Evolutionary conservation across 2,797 vertebrate genomes (phyloP), one percentile per base, ranked within the genome.

Genomic region (Dallia pectoralis): DNA sequence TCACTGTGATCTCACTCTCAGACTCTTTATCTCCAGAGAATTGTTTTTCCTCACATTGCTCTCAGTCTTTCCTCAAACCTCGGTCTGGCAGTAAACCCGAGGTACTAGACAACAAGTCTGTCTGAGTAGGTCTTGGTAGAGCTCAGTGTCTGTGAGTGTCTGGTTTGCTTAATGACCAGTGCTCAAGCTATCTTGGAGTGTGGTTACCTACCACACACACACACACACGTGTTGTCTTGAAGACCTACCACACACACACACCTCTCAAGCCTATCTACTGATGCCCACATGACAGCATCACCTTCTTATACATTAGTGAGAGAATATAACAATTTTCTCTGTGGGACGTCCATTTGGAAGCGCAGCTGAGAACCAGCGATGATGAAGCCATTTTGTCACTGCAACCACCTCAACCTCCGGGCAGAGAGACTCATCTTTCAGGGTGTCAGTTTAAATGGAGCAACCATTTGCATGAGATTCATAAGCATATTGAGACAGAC

Each of bases 311-410:
- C 18, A 74, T 86, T 79, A 81, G 84, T 73, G 77, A 74, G 32
- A 76, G 66, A 82, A 82, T 77, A 84, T 84, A 84, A 85, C 88
- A 67, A 83, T 88, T 84, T 87, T 83, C 85, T 75, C 76, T 30
- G 72, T 67, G 61, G 82, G 71, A 75, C 65, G 62, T 80, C 79
- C 49, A 79, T 81, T 81, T 78, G 49, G 74, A 72, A 48, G 47
- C 76, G 69, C 9, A 44, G 63, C 72, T 77, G 70, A 49, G 22
- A 68, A 19, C 5, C 22, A 51, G 72, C 33, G 74, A 30, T 62
- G 53, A 51, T 36, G 6, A 67, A 68, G 81, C 74, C 30, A 49
- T 61, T 69, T 62, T 69, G 77, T 85, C 79, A 65, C 71, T 3
- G 3, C 33, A 3, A 3, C 53, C 68, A 16, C 70, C 59, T 8